phyloP scores from a whole-genome alignment of 2,888 invertebrate genomes.

The Lithodes maja region DNA sequence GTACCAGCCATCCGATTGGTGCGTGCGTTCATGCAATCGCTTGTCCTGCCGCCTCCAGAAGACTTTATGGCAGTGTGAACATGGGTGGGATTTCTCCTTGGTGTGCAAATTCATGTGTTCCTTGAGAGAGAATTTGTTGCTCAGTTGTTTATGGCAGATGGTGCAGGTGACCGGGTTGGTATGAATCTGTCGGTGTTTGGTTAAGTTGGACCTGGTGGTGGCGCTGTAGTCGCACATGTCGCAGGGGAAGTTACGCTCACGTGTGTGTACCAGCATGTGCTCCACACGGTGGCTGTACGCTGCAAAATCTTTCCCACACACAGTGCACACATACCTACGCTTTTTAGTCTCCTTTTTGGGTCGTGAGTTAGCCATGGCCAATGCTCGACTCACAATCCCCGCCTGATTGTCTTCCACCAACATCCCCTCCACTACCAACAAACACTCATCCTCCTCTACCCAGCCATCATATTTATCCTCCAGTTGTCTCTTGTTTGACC shows the following conservation, averaged over 20 bases:
- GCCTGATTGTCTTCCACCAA: neutral
- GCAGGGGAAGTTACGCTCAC: slow-evolving; percentile 70
- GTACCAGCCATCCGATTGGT: neutral
- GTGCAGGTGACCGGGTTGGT: slow-evolving; percentile 11
- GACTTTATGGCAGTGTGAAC: slow-evolving; percentile 36
- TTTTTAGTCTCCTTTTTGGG: neutral
- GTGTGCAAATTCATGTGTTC: slow-evolving; percentile 45
- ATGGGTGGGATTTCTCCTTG: slow-evolving; percentile 24
- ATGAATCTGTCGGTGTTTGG: slow-evolving; percentile 39
- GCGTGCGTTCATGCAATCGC: slow-evolving; percentile 15
- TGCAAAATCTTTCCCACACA: slow-evolving; percentile 70
- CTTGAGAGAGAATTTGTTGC: slow-evolving; percentile 50
- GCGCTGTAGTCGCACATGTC: slow-evolving; percentile 56
- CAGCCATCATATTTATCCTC: neutral
- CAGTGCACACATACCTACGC: slow-evolving; percentile 52
- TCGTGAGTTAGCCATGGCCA: neutral
- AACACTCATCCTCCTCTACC: slow-evolving; percentile 15
- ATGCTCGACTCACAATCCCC: slow-evolving; percentile 17
- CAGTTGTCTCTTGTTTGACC: neutral
- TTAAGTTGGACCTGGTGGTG: slow-evolving; percentile 52
- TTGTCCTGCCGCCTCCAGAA: slow-evolving; percentile 30
- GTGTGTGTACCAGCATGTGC: slow-evolving; percentile 71
- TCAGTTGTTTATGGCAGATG: slow-evolving; percentile 36
- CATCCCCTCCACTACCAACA: slow-evolving; percentile 15
- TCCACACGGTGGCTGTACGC: slow-evolving; percentile 71